A percentile compares a stretch with the other conserved stretches of the same genome.
Evolutionary conservation across 2,113 vertebrate genomes (phyloP).

Genomic region (Seriola dumerili): DNA sequence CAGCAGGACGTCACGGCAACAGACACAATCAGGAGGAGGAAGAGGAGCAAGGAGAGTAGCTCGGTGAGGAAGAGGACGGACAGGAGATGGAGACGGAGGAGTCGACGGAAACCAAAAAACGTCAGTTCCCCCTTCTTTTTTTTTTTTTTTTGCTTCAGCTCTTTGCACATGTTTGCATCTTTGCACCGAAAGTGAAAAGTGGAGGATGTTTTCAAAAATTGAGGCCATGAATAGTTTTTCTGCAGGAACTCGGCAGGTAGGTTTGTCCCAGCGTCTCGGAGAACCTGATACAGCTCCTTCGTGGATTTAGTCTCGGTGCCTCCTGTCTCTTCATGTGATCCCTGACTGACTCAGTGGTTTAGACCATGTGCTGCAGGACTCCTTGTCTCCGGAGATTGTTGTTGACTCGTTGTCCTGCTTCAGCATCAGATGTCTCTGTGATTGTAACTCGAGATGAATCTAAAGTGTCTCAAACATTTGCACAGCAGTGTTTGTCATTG

Average conservation of each 20-base stretch:
- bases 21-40: slow-evolving; percentile 75
- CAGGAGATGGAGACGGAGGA: slow-evolving; percentile 77
- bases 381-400: too few species aligned
- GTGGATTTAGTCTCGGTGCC: too few species aligned
- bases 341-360: too few species aligned
- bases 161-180: not conserved
- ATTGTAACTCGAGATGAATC: not conserved
- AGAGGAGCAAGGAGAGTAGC: slow-evolving; percentile 57
- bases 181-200: too few species aligned
- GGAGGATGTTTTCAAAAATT: too few species aligned
- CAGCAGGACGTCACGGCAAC: slow-evolving; percentile 40
- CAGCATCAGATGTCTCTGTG: not conserved
- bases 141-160: not conserved
- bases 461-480: not conserved
- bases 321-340: too few species aligned
- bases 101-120: slow-evolving; percentile 70
- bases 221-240: too few species aligned
- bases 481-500: not conserved
- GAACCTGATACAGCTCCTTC: too few species aligned
- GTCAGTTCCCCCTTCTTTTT: slow-evolving; percentile 73
- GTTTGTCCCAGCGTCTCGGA: too few species aligned
- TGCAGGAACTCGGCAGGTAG: too few species aligned
- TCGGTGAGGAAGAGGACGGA: slow-evolving; percentile 73
- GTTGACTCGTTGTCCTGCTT: not conserved
- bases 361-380: too few species aligned